Evolutionary conservation across 2,113 vertebrate species (phyloP).

Genomic region (Ictidomys tridecemlineatus): DNA sequence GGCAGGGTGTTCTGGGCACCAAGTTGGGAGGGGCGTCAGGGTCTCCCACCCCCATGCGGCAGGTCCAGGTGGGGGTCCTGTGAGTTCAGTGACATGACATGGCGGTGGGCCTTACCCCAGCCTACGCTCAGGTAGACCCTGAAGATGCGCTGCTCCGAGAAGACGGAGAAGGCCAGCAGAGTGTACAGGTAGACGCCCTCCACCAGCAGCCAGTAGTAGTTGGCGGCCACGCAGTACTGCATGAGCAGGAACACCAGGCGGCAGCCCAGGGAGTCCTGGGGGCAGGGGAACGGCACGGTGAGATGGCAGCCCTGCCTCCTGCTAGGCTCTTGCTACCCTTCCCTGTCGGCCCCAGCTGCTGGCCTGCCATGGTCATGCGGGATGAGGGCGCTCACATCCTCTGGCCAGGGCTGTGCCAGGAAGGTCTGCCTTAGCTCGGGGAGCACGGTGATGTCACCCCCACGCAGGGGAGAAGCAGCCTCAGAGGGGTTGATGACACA

Average conservation of each 20-base stretch:
- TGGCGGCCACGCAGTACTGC: slow-evolving; percentile 98
- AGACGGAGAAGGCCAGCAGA: slow-evolving; percentile 93
- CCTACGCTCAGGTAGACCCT: slow-evolving; percentile 94
- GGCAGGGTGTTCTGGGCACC: neutral
- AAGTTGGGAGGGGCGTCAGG: no score
- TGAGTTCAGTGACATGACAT: accelerated
- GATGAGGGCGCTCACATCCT: neutral
- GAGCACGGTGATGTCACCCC: no score
- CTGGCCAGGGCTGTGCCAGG: neutral
- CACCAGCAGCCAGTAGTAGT: slow-evolving; percentile 98
- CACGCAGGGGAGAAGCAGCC: neutral
- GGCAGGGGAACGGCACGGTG: neutral
- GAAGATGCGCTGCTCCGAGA: slow-evolving; percentile 96
- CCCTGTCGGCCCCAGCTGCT: neutral
- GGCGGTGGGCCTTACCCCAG: slow-evolving; percentile 92
- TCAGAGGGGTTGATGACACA: neutral
- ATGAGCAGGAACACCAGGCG: slow-evolving; percentile 96
- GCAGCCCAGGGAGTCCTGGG: slow-evolving; percentile 93
- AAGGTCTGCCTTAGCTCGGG: neutral
- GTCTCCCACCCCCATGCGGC: neutral
- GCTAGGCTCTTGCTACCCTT: no score
- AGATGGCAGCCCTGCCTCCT: neutral
- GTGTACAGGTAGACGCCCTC: slow-evolving; percentile 98
- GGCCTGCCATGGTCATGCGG: accelerated
- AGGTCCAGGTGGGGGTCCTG: neutral